Evolutionary conservation across 64 coral and sea anemone species (phyloP), one percentile per base, ranked within the genome.

Genomic region (Exaiptasia diaphana): DNA sequence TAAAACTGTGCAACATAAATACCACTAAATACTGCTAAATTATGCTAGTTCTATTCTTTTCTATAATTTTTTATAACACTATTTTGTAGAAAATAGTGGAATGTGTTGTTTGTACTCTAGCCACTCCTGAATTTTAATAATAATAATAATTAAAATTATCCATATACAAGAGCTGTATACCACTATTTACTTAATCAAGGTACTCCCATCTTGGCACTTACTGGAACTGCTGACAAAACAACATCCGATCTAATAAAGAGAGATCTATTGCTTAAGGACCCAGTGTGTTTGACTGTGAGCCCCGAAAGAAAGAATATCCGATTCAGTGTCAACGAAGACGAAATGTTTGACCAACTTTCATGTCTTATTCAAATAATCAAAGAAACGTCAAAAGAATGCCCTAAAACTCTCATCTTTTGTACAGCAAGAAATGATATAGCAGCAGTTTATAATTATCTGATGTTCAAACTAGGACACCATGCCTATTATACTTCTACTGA

Each of bases 401-500:
- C n/a, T 21, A 82, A 88, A 58, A 35, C 36, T 18, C 79, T 88
- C 29, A 63, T 81, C 23, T 89, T 89, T 53, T 89, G 76, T 28
- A 53, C 71, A 61, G 45, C 77, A 0, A 22, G 72, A 3, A 74
- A 50, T 45, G 77, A 89, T 29, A 38, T 89, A 62, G 76, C 76
- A 18, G 37, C 20, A 0, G 29, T 81, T 5, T 42, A 81, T 38
- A 81, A 62, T 42, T 73, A 22, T 58, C 50, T 90, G 2, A 5
- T 90, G 4, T 7, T 90, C 20, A 26, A 82, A 10, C 39, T 75
- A 21, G 67, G 87, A 17, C 30, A 82, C 4, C 3, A 34, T n/a
- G 87, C 78, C 12, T 90, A 75, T 43, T 75, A 1, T 5, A 77
- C 87, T 5, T 1, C 4, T 0, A 53, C 71, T 44, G 20, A 28